Conservation (phyloP, 2,797 vertebrate genomes). For the Nyctibius grandis region DNA sequence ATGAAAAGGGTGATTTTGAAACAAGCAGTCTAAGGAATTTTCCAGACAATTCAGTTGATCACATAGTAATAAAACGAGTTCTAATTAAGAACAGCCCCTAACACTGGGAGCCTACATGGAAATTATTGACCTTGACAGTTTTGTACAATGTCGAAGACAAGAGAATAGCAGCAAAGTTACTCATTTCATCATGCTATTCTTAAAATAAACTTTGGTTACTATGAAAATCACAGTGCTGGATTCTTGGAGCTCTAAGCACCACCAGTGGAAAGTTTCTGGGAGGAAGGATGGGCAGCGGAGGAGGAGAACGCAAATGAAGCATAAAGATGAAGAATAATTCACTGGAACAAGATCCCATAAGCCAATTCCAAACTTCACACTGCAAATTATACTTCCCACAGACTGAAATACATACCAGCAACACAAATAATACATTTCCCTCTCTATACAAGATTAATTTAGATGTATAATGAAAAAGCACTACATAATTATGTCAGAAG, state of each 20-base stretch:
- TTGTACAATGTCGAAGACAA: background rate
- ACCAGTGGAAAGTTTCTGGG: conserved; percentile 17
- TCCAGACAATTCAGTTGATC: background rate
- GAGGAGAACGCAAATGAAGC: background rate
- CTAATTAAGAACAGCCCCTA: conserved; percentile 13
- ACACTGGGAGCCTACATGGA: background rate
- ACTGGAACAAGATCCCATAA: background rate
- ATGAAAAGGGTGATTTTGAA: background rate
- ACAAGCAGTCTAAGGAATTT: background rate
- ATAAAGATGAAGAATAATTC: background rate
- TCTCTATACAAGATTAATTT: background rate
- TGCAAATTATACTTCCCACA: background rate
- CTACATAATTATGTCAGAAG: background rate
- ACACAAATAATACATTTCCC: background rate
- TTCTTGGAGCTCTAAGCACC: background rate
- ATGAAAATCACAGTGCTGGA: background rate
- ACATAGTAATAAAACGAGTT: background rate
- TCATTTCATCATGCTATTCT: conserved; percentile 14
- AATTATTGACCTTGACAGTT: conserved; percentile 39
- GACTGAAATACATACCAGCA: background rate
- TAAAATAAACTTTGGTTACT: conserved; percentile 50
- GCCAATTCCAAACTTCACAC: background rate
- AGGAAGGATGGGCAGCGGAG: background rate
- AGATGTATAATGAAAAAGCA: background rate
- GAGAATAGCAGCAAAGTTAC: conserved; percentile 13